Percentiles rank a stretch among this genome's conserved stretches.
phyloP scores from a whole-genome alignment of 2,888 invertebrate species.

The Hydrotaea diabolus region DNA sequence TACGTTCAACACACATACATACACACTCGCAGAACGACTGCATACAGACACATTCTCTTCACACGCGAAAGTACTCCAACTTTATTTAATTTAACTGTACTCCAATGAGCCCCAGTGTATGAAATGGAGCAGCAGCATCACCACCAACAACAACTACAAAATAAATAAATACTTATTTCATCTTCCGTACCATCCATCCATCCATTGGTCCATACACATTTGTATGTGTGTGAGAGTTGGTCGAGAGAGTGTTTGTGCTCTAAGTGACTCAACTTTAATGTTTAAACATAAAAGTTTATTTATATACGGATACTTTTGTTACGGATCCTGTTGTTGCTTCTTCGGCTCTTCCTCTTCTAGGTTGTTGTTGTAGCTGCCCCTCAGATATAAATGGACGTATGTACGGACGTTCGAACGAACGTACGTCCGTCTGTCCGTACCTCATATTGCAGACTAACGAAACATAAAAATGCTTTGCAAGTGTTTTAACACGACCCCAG shows the following conservation, averaged over 20 bases:
- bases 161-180: background rate
- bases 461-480: slow-evolving; percentile 19
- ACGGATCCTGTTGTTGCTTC: background rate
- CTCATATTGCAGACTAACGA: background rate
- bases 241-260: background rate
- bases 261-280: slow-evolving; percentile 23
- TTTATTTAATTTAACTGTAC: slow-evolving; percentile 18
- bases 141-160: background rate
- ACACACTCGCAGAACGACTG: background rate
- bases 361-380: no score
- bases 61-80: background rate
- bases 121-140: background rate
- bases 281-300: slow-evolving; percentile 24
- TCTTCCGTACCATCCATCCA: background rate
- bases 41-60: no score
- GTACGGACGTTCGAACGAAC: no score
- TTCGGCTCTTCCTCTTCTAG: background rate
- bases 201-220: background rate
- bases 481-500: slow-evolving; percentile 2
- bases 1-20: background rate
- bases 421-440: no score
- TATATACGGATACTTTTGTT: slow-evolving; percentile 12
- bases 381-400: no score
- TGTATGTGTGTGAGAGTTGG: background rate
- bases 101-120: background rate